Evolutionary conservation across 2,113 vertebrate genomes (phyloP), one percentile per base, ranked within the genome.

Genomic region (Mola mola): DNA sequence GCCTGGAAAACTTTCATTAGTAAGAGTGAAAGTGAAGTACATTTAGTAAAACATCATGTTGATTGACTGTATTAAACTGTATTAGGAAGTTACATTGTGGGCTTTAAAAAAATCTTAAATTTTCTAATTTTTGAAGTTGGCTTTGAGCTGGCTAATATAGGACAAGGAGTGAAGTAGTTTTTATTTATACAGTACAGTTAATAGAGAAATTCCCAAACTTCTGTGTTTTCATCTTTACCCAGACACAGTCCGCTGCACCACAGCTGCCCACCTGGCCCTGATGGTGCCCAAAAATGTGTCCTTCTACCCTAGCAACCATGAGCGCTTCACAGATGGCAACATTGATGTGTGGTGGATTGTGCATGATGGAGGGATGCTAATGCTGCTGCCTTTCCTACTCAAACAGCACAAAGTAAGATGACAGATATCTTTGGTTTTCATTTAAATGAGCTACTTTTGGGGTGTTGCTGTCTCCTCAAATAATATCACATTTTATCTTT

Each of bases 291-390:
- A 99, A 91, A 99, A 98, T 16, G 94, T 98, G 12, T 94, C 96
- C 42, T 96, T 99, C 88, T 99, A 97, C 86, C 96, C 97, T 49
- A 94, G 96, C 91, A 99, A 99, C 88, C 95, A 97, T 0, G 97
- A 99, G 62, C 97, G 96, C 87, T 98, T 97, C 88, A 92, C 92
- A 5, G 97, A 99, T 47, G 97, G 97, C 72, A 94, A 94, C 89
- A 98, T 98, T 3, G 97, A 99, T 0, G 95, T 99, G 66, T 99
- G 97, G 97, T 99, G 97, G 97, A 98, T 99, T 3, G 97, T 99
- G 40, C 97, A 99, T 0, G 97, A 99, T 3, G 97, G 97, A 3
- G 97, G 97, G 76, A 98, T 98, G 97, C 84, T 99, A 46, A 99
- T 99, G 97, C 90, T 99, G 24, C 87, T 99, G 70, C 97, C 97